These are phyloP conservation scores for Lathamus discolor DNA, from an alignment of 2,113 vertebrate genomes.

Conservation along the genomic window DNA sequence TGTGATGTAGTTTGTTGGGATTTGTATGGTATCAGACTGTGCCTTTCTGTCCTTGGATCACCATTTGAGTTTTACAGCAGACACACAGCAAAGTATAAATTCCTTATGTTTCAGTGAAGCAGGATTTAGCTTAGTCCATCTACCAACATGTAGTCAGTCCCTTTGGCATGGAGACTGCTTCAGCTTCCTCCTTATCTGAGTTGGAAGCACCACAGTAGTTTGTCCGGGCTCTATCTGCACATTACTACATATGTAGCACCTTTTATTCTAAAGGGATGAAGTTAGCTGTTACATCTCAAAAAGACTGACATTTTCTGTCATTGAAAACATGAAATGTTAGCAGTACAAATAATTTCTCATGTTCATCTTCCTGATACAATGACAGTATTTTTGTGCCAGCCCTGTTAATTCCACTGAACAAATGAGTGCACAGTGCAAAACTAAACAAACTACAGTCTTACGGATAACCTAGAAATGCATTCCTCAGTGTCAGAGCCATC, in stretches of 20 bases:
- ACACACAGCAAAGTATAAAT: not conserved
- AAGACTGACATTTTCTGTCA: not conserved
- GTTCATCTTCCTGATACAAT: not conserved
- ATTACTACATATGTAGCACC: not conserved
- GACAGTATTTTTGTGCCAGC: not conserved
- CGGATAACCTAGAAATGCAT: conserved; percentile 40
- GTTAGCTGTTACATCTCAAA: not conserved
- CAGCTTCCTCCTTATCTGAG: not conserved
- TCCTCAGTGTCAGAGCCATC: conserved; percentile 66
- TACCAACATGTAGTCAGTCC: not conserved
- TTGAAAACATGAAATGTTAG: not conserved
- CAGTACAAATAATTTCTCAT: not conserved
- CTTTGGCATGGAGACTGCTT: not conserved
- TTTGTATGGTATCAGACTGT: not conserved
- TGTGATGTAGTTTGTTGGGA: not conserved
- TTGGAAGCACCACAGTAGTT: not conserved
- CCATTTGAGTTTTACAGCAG: not conserved
- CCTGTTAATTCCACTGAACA: not conserved
- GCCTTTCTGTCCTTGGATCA: not conserved
- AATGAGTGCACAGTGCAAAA: not conserved
- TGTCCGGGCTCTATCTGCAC: not conserved
- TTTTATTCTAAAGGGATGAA: not conserved
- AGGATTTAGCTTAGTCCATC: not conserved
- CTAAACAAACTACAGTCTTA: conserved; percentile 17
- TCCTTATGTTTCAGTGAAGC: not conserved